phyloP scores from a whole-genome alignment of 2,797 vertebrate species.

The Emys orbicularis region DNA sequence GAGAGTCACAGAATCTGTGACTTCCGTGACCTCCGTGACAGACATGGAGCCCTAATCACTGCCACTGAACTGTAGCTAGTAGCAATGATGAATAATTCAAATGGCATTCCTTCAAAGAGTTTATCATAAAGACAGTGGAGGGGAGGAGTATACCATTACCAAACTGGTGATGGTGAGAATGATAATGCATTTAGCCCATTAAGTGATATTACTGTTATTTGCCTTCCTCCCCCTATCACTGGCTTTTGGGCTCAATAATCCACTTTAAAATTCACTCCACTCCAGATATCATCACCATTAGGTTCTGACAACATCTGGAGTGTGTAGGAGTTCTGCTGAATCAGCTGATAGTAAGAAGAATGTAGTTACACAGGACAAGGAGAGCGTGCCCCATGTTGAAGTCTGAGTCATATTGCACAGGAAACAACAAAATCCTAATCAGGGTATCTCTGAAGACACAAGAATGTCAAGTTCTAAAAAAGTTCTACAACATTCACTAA shows the following conservation, averaged over 20 bases:
- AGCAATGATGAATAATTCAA: not conserved
- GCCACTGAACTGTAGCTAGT: not conserved
- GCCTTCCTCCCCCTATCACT: not conserved
- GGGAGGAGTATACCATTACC: not conserved
- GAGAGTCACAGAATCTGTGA: too few species aligned
- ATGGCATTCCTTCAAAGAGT: not conserved
- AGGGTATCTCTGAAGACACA: not conserved
- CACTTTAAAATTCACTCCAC: not conserved
- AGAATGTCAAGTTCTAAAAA: not conserved
- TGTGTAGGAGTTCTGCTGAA: not conserved
- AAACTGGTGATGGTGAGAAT: not conserved
- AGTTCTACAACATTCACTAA: not conserved
- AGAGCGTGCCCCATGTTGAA: not conserved
- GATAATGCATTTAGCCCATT: not conserved
- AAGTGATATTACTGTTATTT: not conserved
- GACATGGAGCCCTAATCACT: too few species aligned
- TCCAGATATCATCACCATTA: not conserved
- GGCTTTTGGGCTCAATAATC: not conserved
- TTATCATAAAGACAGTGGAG: not conserved
- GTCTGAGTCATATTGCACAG: not conserved
- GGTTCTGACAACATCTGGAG: not conserved
- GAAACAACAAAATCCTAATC: not conserved
- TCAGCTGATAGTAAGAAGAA: not conserved
- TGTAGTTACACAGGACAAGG: not conserved
- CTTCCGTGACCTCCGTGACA: too few species aligned